These are phyloP conservation scores for Urosaurus nigricauda DNA, from an alignment of 2,797 vertebrate genomes.

Conservation along the genomic window DNA sequence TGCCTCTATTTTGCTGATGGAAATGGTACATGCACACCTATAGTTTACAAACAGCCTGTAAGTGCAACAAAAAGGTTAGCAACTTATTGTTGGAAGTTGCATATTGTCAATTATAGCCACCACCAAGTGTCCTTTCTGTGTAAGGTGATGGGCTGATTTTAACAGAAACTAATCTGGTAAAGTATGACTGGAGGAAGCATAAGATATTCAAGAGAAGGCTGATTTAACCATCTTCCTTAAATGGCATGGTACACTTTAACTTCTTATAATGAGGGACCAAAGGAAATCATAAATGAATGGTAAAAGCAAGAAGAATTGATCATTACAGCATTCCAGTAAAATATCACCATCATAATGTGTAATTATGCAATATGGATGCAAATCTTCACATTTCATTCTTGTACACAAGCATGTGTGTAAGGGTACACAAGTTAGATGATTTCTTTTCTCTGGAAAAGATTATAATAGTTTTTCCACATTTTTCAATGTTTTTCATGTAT, in stretches of 20 bases:
- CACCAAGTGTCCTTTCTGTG: neutral
- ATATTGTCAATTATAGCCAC: neutral
- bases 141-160: neutral
- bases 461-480: too few species aligned
- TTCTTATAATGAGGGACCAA: neutral
- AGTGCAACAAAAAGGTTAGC: neutral
- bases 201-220: neutral
- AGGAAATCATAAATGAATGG: neutral
- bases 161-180: neutral
- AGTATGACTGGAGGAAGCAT: neutral
- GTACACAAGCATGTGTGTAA: too few species aligned
- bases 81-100: neutral
- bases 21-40: neutral
- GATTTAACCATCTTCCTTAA: neutral
- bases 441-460: too few species aligned
- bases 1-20: neutral
- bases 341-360: neutral
- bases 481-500: too few species aligned
- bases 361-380: neutral
- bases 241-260: neutral
- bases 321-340: neutral
- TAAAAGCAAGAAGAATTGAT: neutral
- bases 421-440: too few species aligned
- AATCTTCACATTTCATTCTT: too few species aligned
- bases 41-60: neutral